Evolutionary conservation across 2,797 vertebrate species (phyloP).

Genomic region (Betta splendens): DNA sequence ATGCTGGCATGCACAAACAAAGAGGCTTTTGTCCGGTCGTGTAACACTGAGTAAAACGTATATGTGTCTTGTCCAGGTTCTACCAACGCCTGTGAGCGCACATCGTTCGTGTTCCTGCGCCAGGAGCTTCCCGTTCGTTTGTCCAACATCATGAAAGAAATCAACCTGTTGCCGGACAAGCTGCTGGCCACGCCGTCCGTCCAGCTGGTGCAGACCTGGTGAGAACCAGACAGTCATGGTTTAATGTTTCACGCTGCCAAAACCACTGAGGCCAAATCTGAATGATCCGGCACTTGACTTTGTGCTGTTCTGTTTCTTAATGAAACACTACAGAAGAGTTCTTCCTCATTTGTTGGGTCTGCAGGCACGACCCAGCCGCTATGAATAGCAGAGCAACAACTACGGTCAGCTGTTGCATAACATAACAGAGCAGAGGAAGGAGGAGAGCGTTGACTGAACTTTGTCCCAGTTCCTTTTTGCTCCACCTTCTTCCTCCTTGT

Average conservation of each 20-base stretch:
- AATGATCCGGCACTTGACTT: too few species aligned
- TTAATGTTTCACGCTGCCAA: too few species aligned
- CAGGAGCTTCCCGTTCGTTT: constrained; percentile 91
- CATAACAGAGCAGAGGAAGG: constrained; percentile 1
- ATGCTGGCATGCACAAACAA: too few species aligned
- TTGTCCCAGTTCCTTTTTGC: constrained; percentile 50
- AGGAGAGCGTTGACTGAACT: constrained; percentile 37
- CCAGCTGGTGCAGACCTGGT: constrained; percentile 86
- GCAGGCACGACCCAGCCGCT: background rate
- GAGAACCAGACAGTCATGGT: too few species aligned
- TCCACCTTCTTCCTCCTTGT: constrained; percentile 9
- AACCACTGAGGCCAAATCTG: too few species aligned
- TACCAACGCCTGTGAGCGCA: constrained; percentile 58
- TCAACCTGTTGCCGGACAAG: constrained; percentile 88
- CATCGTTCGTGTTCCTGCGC: constrained; percentile 88
- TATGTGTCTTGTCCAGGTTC: constrained; percentile 53
- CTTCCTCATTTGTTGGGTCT: constrained; percentile 2
- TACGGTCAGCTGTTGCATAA: too few species aligned
- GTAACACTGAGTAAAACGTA: too few species aligned
- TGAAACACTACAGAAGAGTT: too few species aligned
- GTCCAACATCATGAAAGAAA: constrained; percentile 94
- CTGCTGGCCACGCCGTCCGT: constrained; percentile 89
- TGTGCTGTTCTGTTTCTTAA: too few species aligned
- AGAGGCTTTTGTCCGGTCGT: too few species aligned
- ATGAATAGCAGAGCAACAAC: constrained; percentile 11